A percentile compares a stretch with the other conserved stretches of the same genome.
These are phyloP conservation scores for Crocidura indochinensis DNA, from an alignment of 2,797 vertebrate genomes.

Conservation along the genomic window DNA sequence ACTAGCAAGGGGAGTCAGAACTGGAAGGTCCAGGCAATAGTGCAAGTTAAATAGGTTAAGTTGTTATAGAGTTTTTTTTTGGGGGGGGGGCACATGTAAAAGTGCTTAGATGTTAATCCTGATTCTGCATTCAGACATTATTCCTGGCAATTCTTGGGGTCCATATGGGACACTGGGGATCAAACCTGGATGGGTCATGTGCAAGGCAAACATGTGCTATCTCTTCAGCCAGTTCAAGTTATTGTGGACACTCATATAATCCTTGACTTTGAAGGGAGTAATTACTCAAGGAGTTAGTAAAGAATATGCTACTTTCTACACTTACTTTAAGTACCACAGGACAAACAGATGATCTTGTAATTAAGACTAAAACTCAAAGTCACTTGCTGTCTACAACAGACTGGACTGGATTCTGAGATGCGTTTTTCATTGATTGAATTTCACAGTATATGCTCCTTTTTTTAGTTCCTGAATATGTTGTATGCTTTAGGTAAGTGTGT, in stretches of 20 bases:
- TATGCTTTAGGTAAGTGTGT: constrained; percentile 48
- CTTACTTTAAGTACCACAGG: not conserved
- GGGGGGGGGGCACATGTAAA: too few species aligned
- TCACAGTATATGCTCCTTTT: constrained; percentile 20
- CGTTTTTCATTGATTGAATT: constrained; percentile 47
- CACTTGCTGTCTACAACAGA: constrained; percentile 15
- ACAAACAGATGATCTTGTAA: constrained; percentile 33
- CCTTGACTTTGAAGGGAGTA: constrained; percentile 38
- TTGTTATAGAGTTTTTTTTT: not conserved
- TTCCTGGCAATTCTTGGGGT: too few species aligned
- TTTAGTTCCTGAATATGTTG: constrained; percentile 15
- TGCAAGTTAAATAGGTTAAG: constrained; percentile 26
- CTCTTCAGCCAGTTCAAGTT: too few species aligned
- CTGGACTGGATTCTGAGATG: not conserved
- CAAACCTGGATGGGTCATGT: too few species aligned
- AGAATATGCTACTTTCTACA: not conserved
- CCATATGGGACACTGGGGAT: too few species aligned
- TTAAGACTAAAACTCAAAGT: constrained; percentile 28
- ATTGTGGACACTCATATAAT: not conserved
- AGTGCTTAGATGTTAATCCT: too few species aligned
- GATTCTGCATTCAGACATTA: too few species aligned
- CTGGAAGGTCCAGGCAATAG: not conserved
- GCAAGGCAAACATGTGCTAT: too few species aligned
- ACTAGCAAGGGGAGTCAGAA: not conserved
- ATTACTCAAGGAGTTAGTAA: not conserved